Evolutionary conservation across 2,797 vertebrate species (phyloP).

Genomic region (Lepilemur ruficaudatus): DNA sequence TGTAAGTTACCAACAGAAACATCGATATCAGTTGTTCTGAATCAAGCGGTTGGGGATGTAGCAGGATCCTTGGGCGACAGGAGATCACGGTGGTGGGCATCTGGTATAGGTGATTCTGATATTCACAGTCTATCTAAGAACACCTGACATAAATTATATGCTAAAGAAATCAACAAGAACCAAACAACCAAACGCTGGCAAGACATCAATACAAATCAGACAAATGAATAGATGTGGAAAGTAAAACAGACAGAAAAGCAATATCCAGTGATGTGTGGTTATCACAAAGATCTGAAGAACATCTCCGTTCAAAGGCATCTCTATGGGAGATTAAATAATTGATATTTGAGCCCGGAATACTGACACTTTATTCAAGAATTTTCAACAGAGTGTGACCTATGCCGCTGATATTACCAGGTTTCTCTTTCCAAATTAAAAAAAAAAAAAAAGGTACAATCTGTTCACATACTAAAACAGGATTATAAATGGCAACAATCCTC

Average conservation of each 20-base stretch:
- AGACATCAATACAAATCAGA: neutral
- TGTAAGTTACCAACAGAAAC: neutral
- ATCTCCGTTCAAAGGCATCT: neutral
- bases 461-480: neutral
- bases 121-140: neutral
- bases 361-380: neutral
- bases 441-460: neutral
- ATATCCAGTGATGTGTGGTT: neutral
- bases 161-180: neutral
- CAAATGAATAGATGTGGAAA: neutral
- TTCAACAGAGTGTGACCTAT: neutral
- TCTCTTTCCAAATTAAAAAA: neutral
- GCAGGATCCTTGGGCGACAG: neutral
- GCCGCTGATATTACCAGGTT: neutral
- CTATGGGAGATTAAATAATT: neutral
- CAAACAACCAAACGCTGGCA: neutral
- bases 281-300: neutral
- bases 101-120: neutral
- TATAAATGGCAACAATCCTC: neutral
- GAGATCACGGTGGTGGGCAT: neutral
- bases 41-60: neutral
- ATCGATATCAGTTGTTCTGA: neutral
- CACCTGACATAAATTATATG: neutral
- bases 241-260: neutral
- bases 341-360: neutral